A percentile compares a stretch with the other conserved stretches of the same genome.
phyloP scores from a whole-genome alignment of 92 coral and sea anemone species.

The Bergia puertoricense region DNA sequence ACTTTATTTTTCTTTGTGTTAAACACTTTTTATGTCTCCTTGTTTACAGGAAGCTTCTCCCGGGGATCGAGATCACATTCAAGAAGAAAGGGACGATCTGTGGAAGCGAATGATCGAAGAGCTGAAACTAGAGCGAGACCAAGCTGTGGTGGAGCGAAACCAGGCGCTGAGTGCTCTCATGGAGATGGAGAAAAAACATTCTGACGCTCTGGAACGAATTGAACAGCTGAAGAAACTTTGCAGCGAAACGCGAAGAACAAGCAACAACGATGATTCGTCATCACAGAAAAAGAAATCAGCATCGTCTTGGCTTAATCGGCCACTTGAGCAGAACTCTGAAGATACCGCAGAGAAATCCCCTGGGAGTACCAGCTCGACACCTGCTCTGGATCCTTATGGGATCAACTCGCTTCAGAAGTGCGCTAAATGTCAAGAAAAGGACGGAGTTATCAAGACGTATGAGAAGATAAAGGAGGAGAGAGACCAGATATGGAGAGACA shows the following conservation, averaged over 20 bases:
- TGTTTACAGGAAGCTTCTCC: constrained; percentile 21
- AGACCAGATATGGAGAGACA: constrained; percentile 71
- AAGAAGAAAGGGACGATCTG: constrained; percentile 66
- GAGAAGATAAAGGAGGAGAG: constrained; percentile 56
- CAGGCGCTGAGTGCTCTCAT: constrained; percentile 85
- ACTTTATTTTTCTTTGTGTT: no score
- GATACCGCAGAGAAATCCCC: neutral
- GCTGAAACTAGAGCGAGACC: constrained; percentile 85
- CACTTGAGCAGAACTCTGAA: constrained; percentile 26
- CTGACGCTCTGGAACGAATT: constrained; percentile 59
- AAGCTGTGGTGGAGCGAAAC: constrained; percentile 82
- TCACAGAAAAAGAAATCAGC: constrained; percentile 16
- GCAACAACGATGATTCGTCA: neutral
- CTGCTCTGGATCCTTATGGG: constrained; percentile 1
- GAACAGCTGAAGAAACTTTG: constrained; percentile 51
- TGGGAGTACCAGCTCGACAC: neutral
- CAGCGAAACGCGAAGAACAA: constrained; percentile 20
- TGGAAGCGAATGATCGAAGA: constrained; percentile 79
- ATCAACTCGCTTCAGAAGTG: constrained; percentile 22
- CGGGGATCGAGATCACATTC: constrained; percentile 43
- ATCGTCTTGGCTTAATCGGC: constrained; percentile 41
- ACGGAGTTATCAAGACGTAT: constrained; percentile 39
- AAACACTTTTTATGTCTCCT: neutral
- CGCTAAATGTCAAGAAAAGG: constrained; percentile 32
- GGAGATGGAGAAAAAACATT: constrained; percentile 86